Conservation (phyloP, 2,797 vertebrate genomes). For the Selene dorsalis region DNA sequence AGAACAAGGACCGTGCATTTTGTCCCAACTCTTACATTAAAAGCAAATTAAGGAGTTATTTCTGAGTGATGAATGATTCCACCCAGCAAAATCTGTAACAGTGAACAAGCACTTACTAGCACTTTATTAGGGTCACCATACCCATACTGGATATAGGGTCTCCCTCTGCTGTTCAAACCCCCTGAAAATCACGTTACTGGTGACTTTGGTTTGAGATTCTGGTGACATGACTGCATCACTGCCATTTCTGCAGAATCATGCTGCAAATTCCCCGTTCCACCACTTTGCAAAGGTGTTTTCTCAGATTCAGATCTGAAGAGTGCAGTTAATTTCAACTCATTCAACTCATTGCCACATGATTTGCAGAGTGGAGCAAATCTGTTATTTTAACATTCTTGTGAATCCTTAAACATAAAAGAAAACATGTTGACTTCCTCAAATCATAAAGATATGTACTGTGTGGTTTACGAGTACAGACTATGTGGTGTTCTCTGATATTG, state of each 20-base stretch:
- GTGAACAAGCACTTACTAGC: background rate
- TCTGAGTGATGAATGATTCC: background rate
- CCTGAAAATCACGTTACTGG: background rate
- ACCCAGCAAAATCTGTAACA: background rate
- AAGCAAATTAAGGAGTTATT: background rate
- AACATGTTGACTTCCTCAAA: too few species aligned
- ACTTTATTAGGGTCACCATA: background rate
- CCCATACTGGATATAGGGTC: too few species aligned
- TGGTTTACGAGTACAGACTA: too few species aligned
- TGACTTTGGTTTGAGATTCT: background rate
- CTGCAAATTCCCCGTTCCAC: background rate
- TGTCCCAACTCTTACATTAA: background rate
- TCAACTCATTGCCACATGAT: background rate
- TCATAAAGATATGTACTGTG: too few species aligned
- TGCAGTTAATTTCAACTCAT: too few species aligned
- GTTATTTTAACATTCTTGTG: too few species aligned
- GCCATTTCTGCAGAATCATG: background rate
- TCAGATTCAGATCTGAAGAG: too few species aligned
- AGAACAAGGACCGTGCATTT: background rate
- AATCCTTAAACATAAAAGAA: too few species aligned
- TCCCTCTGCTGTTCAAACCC: background rate
- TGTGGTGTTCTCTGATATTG: too few species aligned
- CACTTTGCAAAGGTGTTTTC: too few species aligned
- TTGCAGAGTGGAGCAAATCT: background rate
- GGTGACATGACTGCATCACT: constrained; percentile 4